A percentile compares a stretch with the other conserved stretches of the same genome.
Conservation (phyloP, 1,140 invertebrate genomes). For the Phthorimaea operculella region DNA sequence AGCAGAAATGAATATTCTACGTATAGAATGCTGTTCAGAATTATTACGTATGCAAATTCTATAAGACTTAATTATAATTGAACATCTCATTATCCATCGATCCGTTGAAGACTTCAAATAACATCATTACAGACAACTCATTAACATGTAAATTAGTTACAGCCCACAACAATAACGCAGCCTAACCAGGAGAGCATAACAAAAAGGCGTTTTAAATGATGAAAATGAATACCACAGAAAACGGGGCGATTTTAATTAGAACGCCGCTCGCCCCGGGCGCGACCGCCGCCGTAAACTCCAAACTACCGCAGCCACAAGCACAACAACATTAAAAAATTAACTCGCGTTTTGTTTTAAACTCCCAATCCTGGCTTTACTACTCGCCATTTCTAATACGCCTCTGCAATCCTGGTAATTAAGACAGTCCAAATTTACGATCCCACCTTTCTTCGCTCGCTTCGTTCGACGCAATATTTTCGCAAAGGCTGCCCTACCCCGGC, state of each 20-base stretch:
- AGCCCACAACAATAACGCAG: slow-evolving; percentile 54
- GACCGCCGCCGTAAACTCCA: slow-evolving; percentile 39
- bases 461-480: slow-evolving; percentile 33
- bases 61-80: not conserved
- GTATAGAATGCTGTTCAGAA: too few species aligned
- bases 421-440: slow-evolving; percentile 12
- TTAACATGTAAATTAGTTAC: slow-evolving; percentile 64
- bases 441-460: slow-evolving; percentile 5
- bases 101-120: slow-evolving; percentile 21
- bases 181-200: slow-evolving; percentile 43
- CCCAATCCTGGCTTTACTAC: slow-evolving; percentile 14
- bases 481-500: slow-evolving; percentile 29
- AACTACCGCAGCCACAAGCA: slow-evolving; percentile 19
- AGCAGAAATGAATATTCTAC: too few species aligned
- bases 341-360: slow-evolving; percentile 38
- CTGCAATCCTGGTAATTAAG: slow-evolving; percentile 36
- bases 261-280: slow-evolving; percentile 42
- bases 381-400: slow-evolving; percentile 30
- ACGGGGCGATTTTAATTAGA: slow-evolving; percentile 63
- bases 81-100: not conserved
- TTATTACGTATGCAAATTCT: too few species aligned
- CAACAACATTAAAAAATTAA: slow-evolving; percentile 45
- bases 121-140: slow-evolving; percentile 44
- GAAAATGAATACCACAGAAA: slow-evolving; percentile 58
- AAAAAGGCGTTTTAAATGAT: slow-evolving; percentile 59